Base-by-base conservation (phyloP, 2,888 invertebrate species). In the Schizotus pectinicornis region DNA sequence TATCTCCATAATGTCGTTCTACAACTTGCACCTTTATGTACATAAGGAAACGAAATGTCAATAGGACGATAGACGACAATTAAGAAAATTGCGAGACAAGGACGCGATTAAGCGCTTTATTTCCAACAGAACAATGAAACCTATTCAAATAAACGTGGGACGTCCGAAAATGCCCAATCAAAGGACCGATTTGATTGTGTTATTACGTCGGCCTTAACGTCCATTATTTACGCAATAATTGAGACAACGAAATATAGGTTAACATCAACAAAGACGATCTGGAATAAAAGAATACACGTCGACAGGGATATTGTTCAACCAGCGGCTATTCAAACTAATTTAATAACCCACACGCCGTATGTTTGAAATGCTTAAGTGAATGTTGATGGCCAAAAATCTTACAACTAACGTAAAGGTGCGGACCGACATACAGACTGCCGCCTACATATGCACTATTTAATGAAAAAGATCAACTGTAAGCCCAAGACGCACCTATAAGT, bases 11-110 rank as follows among this genome's bases (percentile, higher is more conserved):
- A 52, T 43, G 43, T 43, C 52, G 43, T 45, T 52, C 43, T 30
- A 52, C 32, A 52, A 43, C 37, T 53, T 53, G 46, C 53, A 53
- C 53, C 46, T 53, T 53, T 46, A 53, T 53, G 46, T 53, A 53
- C 45, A 45, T 46, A 53, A 53, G 38, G 52, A 46, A 53, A 53
- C 45, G 46, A 9, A 53, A 53, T 53, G 53, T 53, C 53, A 53
- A 53, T 53, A 53, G 53, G 45, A 53, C 36, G 31, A 45, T 52
- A 52, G 52, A 52, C 45, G 52, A 53, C 53, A 53, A 53, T 53
- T 53, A 53, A 53, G 53, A 53, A 53, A 53, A 53, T 53, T 53
- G 46, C 53, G 37, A 53, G 52, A 52, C 30, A n/a, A 22, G 22
- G 52, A 22, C 32, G 45, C 53, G 53, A 45, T 46, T 46, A 53